Evolutionary conservation across 1,140 invertebrate genomes (phyloP), one percentile per base, ranked within the genome.

Genomic region (Reticulitermes speratus): DNA sequence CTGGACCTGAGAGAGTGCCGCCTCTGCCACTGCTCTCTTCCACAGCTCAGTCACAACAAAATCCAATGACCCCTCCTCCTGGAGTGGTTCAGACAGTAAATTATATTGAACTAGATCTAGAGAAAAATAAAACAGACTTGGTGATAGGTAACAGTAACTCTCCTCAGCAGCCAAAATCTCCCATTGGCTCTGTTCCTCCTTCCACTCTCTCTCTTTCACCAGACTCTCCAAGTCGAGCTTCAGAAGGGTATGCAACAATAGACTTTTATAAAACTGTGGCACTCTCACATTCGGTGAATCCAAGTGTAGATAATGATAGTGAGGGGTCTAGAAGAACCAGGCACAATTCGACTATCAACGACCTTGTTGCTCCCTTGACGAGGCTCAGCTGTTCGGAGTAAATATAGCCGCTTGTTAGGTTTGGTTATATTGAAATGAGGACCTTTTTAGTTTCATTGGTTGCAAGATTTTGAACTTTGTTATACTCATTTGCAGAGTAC

Each of bases 181-280:
- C 84, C 16, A 48, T 85, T n/a, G 48, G 83, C 7, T 52, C 83
- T 30, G 25, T 59, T 14, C 52, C 83, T n/a, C 83, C 55, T 32
- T 38, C 85, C n/a, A 25, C 32, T 38, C 65, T 82, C 3, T 45
- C 69, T 55, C 45, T 44, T 82, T 91, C 92, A 8, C 92, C 93
- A 9, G 92, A 93, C 14, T 94, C 93, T 84, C 93, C 93, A 0
- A 92, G 91, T 11, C 93, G 92, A 45, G 89, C 92, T 23, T 91
- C 93, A 75, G 94, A 96, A 89, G 96, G 96, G 83, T 99, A 98
- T 89, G 97, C 97, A 19, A 97, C 95, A 0, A 99, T 99, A 86
- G 98, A 99, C 91, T 98, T 98, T 90, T 95, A 98, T 89, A 97
- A 96, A 90, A 98, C 97, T 2, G 95, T 95, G 48, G 97, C 97